Conservation (phyloP, 2,797 vertebrate species). For the Thunnus albacares region DNA sequence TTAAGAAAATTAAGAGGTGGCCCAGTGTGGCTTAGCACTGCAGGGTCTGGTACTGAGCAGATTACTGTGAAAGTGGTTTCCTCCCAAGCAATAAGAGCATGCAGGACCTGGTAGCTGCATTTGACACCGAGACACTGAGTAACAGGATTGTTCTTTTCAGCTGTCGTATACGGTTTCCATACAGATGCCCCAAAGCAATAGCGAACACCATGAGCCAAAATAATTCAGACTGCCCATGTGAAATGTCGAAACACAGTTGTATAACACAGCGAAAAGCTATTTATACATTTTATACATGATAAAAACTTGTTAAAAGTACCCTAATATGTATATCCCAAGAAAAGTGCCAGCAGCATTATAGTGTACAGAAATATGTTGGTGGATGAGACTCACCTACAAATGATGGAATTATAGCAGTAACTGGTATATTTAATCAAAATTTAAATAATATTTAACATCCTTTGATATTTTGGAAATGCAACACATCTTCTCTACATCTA, state of each 20-base stretch:
- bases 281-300: constrained; percentile 3
- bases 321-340: neutral
- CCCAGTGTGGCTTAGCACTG: constrained; percentile 54
- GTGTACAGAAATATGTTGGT: neutral
- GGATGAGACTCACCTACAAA: neutral
- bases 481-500: neutral
- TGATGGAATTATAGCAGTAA: neutral
- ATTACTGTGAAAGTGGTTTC: constrained; percentile 64
- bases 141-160: constrained; percentile 62
- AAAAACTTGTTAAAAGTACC: neutral
- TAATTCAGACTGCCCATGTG: constrained; percentile 28
- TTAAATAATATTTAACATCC: neutral
- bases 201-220: constrained; percentile 23
- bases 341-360: neutral
- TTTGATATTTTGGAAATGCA: neutral
- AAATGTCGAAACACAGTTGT: constrained; percentile 48
- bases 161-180: constrained; percentile 49
- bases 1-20: constrained; percentile 68
- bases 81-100: constrained; percentile 33
- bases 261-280: constrained; percentile 9
- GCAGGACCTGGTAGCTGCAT: constrained; percentile 44
- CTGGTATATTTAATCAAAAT: neutral
- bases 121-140: constrained; percentile 37
- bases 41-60: constrained; percentile 59
- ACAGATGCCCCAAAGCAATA: constrained; percentile 43